phyloP scores from a whole-genome alignment of 2,797 vertebrate species.

The Vespertilio murinus region DNA sequence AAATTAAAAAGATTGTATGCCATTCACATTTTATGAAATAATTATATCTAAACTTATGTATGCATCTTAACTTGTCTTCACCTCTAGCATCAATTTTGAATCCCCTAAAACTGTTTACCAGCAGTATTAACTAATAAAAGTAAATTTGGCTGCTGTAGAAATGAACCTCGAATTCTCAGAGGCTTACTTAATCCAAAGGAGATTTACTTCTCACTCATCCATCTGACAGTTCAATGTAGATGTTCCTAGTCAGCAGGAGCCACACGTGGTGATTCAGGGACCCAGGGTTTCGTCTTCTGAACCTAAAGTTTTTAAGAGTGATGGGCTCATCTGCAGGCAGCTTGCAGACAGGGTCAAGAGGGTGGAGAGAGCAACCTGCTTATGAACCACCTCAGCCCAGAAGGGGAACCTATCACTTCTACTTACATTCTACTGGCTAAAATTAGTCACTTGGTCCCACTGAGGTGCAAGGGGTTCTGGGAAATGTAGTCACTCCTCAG shows the following conservation, averaged over 20 bases:
- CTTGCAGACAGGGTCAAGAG: neutral
- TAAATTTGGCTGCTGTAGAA: neutral
- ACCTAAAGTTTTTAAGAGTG: neutral
- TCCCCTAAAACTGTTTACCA: neutral
- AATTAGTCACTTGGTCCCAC: neutral
- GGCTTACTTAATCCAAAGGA: neutral
- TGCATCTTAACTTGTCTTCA: neutral
- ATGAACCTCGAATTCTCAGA: neutral
- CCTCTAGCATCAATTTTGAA: neutral
- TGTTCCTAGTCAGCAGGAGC: neutral
- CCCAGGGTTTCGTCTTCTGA: neutral
- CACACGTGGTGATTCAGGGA: neutral
- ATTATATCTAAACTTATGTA: neutral
- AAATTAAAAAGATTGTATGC: neutral
- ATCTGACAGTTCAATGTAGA: neutral
- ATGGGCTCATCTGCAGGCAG: neutral
- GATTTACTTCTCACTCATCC: neutral
- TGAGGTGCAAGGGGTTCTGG: neutral
- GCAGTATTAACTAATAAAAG: neutral
- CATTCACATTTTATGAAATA: conserved; percentile 10
- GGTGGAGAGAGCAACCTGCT: neutral
- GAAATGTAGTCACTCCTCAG: conserved; percentile 10
- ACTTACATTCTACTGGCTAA: neutral
- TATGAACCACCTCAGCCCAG: neutral
- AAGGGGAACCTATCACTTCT: neutral